Base-by-base conservation (phyloP, 1,140 invertebrate species). In the Drosophila fuyamai region DNA sequence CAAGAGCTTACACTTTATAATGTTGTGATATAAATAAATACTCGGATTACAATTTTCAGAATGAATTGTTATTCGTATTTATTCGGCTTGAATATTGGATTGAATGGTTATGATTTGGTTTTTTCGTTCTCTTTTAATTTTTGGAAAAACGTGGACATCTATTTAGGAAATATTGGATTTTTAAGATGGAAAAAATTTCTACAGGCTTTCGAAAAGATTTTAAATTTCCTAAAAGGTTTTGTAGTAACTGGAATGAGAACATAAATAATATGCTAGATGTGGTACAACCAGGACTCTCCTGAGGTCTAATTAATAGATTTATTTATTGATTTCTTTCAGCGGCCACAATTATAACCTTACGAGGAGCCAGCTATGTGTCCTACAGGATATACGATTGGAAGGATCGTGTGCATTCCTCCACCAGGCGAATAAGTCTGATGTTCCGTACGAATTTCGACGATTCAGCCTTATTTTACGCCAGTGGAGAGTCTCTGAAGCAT, bases 321-420 rank as follows among this genome's bases (percentile, higher is more conserved):
- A 32, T 32, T 2, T 7, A 6, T 32, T 32, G 7, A 7, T 23
- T 16, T n/a, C 10, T 59, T 81, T 16, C 38, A 98, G 97, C 96
- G 93, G 96, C 97, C 4, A 97, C 97, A 1, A 95, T 97, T 60
- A 93, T 98, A 29, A 98, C 97, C 0, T 93, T 98, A 10, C 94
- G 96, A 70, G 97, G 98, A 0, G 98, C 97, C 56, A 98, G 97
- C 29, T 98, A 97, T 93, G 95, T 99, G 1, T 98, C 97, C 1
- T 98, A 98, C 92, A 94, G 97, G 54, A 96, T 98, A 13, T 98
- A 98, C 91, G 96, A 98, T 82, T 98, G 97, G 96, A 97, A 97
- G 91, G 97, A 98, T 92, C 94, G 97, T 43, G 96, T 97, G 9
- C 97, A 98, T 90, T 97, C 97, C 0, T 96, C 97, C 23, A 95